Base-by-base conservation (phyloP, 2,888 invertebrate genomes). In the Lithophane socia region DNA sequence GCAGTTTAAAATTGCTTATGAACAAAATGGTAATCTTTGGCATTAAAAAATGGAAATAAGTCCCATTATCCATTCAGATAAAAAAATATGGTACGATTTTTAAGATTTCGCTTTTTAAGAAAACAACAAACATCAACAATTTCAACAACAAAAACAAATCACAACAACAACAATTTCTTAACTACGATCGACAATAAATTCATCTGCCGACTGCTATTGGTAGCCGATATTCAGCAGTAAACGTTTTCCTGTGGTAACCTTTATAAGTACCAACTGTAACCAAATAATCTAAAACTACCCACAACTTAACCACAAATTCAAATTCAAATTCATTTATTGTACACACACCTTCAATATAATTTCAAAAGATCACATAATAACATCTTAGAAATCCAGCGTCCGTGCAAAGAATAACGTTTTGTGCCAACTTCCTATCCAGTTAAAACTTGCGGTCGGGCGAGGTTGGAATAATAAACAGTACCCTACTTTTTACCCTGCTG, bases 381-480 rank as follows among this genome's bases (percentile, higher is more conserved):
- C 73, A 42, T 80, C 16, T 13, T 56, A 42, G 21, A 65, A 82
- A 80, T 71, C 52, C 60, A 24, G 63, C 24, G 2, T 56, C 24
- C 64, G 78, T 75, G 78, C 67, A 37, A 60, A 63, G 88, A 83
- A 87, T 77, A 74, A 78, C 58, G 77, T 77, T 79, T 65, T 29
- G 7, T n/a, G 54, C 52, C 44, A 72, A 81, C 66, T 84, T 79
- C 44, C 18, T 12, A 78, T 80, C 82, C 79, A 73, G 82, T 86
- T 84, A 80, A 75, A 80, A 88, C 65, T 87, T 81, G 70, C 29
- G 65, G 58, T 49, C 24, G 12, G 61, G 65, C 75, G 73, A 61
- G 69, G 24, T 18, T 60, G 56, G 52, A 87, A 86, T 87, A 86
- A 79, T 75, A 81, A 87, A 47, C 9, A n/a, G 47, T n/a, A 54